Conservation (phyloP, 2,888 invertebrate species). For the Drosophila ezoana region DNA sequence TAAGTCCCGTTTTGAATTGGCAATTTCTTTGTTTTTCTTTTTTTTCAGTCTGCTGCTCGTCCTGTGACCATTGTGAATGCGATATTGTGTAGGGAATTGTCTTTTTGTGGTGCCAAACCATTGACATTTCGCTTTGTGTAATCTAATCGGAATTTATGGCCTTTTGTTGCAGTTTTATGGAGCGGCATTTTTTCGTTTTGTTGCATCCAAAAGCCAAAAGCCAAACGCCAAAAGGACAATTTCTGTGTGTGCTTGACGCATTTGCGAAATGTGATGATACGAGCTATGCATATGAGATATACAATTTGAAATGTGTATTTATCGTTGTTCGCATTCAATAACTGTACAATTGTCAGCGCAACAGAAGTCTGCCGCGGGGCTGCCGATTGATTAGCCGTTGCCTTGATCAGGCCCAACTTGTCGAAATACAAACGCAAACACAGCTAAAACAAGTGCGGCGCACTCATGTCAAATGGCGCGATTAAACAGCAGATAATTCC, state of each 20-base stretch:
- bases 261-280: conserved; percentile 29
- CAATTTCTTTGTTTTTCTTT: conserved; percentile 22
- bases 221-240: conserved; percentile 13
- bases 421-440: conserved; percentile 53
- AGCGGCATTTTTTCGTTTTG: conserved; percentile 11
- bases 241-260: conserved; percentile 21
- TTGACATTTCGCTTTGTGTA: conserved; percentile 75
- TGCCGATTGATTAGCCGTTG: conserved; percentile 41
- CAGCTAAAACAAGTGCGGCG: conserved; percentile 66
- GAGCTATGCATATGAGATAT: conserved; percentile 3
- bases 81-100: conserved; percentile 45
- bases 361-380: conserved; percentile 36
- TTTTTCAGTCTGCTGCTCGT: conserved; percentile 2
- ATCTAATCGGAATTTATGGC: conserved; percentile 81
- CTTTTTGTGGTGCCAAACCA: conserved; percentile 31
- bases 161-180: conserved; percentile 64
- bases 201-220: conserved; percentile 14
- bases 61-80: conserved; percentile 45
- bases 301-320: conserved; percentile 30
- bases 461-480: conserved; percentile 74
- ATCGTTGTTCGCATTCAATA: conserved; percentile 36
- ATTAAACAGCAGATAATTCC: conserved; percentile 76
- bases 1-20: conserved; percentile 49
- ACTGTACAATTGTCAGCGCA: conserved; percentile 20
- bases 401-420: conserved; percentile 24